These are phyloP conservation scores for Ptychoptera contaminata DNA, from an alignment of 2,888 invertebrate species.

Conservation along the genomic window DNA sequence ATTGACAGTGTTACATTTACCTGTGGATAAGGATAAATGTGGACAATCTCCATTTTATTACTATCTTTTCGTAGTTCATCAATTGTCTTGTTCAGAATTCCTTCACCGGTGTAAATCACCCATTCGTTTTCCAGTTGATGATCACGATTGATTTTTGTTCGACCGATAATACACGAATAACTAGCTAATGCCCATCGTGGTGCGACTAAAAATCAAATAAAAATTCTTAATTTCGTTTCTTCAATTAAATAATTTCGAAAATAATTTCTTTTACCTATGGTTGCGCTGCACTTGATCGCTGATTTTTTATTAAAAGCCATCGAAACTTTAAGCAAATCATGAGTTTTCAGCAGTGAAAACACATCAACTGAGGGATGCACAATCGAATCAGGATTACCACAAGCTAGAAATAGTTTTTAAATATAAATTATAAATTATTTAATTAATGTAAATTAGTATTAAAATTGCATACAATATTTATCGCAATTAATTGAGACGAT, in stretches of 20 bases:
- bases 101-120: slow-evolving; percentile 10
- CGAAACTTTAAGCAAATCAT: slow-evolving; percentile 15
- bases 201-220: slow-evolving; percentile 21
- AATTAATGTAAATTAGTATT: too few relatives aligned
- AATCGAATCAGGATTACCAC: too few relatives aligned
- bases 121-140: slow-evolving; percentile 10
- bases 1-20: slow-evolving; percentile 17
- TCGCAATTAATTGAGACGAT: slow-evolving; percentile 37
- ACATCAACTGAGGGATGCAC: too few relatives aligned
- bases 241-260: not conserved
- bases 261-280: slow-evolving; percentile 12
- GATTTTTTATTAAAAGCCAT: slow-evolving; percentile 31
- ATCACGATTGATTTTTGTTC: slow-evolving; percentile 11
- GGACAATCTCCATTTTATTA: slow-evolving; percentile 9
- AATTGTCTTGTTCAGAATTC: not conserved
- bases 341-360: too few relatives aligned
- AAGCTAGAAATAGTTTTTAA: too few relatives aligned
- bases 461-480: too few relatives aligned
- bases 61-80: slow-evolving; percentile 5
- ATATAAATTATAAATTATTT: too few relatives aligned
- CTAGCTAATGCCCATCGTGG: slow-evolving; percentile 35
- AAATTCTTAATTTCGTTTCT: not conserved
- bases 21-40: slow-evolving; percentile 37
- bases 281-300: slow-evolving; percentile 33
- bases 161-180: slow-evolving; percentile 29